Base-by-base conservation (phyloP, 2,113 vertebrate species). In the Archocentrus centrarchus region DNA sequence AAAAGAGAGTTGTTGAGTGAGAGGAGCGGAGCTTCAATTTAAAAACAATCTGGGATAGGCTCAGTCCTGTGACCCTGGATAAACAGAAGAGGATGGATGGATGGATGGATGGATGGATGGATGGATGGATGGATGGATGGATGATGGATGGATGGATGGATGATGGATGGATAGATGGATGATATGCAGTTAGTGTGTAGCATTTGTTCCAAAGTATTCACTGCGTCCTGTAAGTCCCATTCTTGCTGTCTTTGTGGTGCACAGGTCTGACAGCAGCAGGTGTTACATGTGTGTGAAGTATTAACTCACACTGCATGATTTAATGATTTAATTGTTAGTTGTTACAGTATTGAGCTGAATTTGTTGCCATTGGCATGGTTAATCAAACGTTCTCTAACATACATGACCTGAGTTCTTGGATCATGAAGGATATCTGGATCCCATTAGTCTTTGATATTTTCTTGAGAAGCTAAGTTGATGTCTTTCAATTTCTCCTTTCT, bases 251-350 rank as follows among this genome's bases (percentile, higher is more conserved):
- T 66, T 41, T 9, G 37, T 15, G 22, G n/a, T 44, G 37, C 37
- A 44, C 37, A 0, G 0, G 11, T 68, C 39, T 0, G 53, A n/a
- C 53, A 2, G 7, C 53, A 55, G 1, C 0, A 44, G 24, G 13
- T 47, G 4, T 41, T 64, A 41, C 11, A 22, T n/a, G 7, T 39
- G 62, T 64, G 20, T 39, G 18, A 63, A 39, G 39, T 22, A 64
- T 41, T 41, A 5, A 14, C 11, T 64, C 0, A 22, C 35, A 8
- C 20, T 41, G n/a, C 37, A 2, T 22, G 62, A 3, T 64, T 44
- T 66, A 15, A 44, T 35, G 22, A 5, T 41, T 64, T 37, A 2
- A 44, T 44, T 66, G 41, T n/a, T 24, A 44, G n/a, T 66, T 44
- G n/a, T 13, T 39, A 3, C 63, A 15, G 35, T 44, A 39, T 8